Base-by-base conservation (phyloP, 2,113 vertebrate species). In the Dicrurus megarhynchus region DNA sequence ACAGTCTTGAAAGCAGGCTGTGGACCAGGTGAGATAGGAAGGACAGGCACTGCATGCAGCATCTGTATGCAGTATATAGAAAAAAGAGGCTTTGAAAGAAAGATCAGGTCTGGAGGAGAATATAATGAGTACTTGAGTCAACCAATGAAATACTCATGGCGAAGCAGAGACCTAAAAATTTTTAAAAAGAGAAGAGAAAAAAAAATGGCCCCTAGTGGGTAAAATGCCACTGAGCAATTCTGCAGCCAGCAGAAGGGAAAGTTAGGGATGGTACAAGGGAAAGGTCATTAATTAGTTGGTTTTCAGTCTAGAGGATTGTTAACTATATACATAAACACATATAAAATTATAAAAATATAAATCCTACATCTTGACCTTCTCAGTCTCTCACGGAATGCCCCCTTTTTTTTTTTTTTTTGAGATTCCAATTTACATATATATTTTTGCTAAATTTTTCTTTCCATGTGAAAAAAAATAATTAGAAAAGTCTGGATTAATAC, bases 331-430 rank as follows among this genome's bases (percentile, higher is more conserved):
- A 53, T 8, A 70, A 61, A 37, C 8, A 35, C 2, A 67, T 20
- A 37, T 42, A 79, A 9, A 67, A 23, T 11, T 21, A 15, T 1
- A 53, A 80, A 76, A n/a, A 20, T 35, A 35, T 9, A 6, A 3
- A 20, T 37, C 3, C 2, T 44, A 9, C 1, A 7, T 59, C 18
- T 78, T 63, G 21, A 4, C 4, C 15, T 5, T 59, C 18, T 78
- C 23, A 74, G 3, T 46, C 28, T 73, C 2, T 3, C 18, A 64
- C 3, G n/a, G 21, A 23, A 44, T 57, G 3, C 1, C 6, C 2
- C n/a, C n/a, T n/a, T n/a, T 3, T 15, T 15, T 60, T 30, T 41
- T 52, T 37, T 33, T 37, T 57, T n/a, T 46, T 79, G 19, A 28
- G 5, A 53, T 76, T 68, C 14, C 0, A 6, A 19, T 59, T 61